These are phyloP conservation scores for Oncorhynchus gorbuscha DNA, from an alignment of 2,113 vertebrate genomes.

Conservation along the genomic window DNA sequence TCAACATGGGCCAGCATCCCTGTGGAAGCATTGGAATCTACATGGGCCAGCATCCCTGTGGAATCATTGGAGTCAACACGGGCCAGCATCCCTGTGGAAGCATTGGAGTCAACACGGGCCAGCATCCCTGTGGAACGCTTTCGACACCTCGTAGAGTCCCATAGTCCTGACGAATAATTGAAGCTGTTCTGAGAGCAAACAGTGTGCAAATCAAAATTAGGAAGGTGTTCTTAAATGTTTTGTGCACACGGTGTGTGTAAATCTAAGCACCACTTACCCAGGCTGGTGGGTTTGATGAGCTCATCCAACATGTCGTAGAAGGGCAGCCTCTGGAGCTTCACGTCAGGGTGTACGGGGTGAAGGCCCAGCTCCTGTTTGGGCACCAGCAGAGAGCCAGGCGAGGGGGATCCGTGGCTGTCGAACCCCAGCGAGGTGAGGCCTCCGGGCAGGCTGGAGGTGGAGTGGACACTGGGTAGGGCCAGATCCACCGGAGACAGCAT, in stretches of 20 bases:
- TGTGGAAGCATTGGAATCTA: no score
- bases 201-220: neutral
- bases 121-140: no score
- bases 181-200: no score
- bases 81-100: no score
- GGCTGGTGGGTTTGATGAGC: slow-evolving; percentile 96
- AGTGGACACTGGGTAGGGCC: slow-evolving; percentile 85
- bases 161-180: no score
- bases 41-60: no score
- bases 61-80: no score
- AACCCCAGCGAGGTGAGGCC: slow-evolving; percentile 88
- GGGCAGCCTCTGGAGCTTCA: slow-evolving; percentile 97
- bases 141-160: no score
- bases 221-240: no score
- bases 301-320: slow-evolving; percentile 98
- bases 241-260: no score
- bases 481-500: slow-evolving; percentile 95
- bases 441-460: slow-evolving; percentile 82
- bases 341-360: slow-evolving; percentile 97
- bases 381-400: slow-evolving; percentile 93
- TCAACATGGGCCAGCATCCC: no score
- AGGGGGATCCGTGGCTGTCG: slow-evolving; percentile 88
- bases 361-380: slow-evolving; percentile 97
- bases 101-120: no score
- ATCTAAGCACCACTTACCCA: slow-evolving; percentile 78